A percentile compares a stretch with the other conserved stretches of the same genome.
phyloP scores from a whole-genome alignment of 2,113 vertebrate species.

The Pterocles burchelli region DNA sequence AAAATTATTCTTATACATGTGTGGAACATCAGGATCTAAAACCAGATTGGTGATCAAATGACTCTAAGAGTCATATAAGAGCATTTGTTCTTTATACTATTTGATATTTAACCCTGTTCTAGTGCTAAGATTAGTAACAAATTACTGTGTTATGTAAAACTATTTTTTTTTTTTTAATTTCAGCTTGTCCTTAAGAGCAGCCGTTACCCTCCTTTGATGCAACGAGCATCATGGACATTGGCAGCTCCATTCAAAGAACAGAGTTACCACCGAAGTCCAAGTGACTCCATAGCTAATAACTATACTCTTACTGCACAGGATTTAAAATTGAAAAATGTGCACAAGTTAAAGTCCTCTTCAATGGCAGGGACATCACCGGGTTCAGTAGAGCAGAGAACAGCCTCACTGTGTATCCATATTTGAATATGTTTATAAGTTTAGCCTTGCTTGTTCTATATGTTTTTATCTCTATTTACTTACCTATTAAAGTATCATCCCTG shows the following conservation, averaged over 20 bases:
- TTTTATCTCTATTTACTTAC: not conserved
- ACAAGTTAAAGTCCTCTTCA: constrained; percentile 8
- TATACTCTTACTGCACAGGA: constrained; percentile 77
- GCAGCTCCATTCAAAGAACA: constrained; percentile 88
- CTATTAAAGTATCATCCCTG: not conserved
- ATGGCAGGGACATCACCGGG: not conserved
- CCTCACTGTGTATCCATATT: constrained; percentile 68
- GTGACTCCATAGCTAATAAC: constrained; percentile 89
- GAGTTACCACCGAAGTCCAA: constrained; percentile 73
- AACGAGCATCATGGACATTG: constrained; percentile 74
- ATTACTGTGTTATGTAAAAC: not conserved
- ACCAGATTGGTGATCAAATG: not conserved
- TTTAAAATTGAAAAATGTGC: constrained; percentile 77
- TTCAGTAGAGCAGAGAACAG: not conserved
- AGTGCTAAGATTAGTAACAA: not conserved
- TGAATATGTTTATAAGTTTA: not conserved
- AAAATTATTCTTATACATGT: not conserved
- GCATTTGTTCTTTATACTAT: not conserved
- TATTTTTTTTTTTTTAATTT: not conserved
- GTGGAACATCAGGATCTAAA: not conserved
- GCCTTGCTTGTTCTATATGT: not conserved
- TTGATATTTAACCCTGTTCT: not conserved
- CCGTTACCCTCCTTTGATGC: constrained; percentile 83
- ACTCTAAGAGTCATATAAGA: not conserved
- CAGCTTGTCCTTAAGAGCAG: constrained; percentile 74